Conservation (phyloP, 2,797 vertebrate genomes). For the Premnoplex brunnescens region DNA sequence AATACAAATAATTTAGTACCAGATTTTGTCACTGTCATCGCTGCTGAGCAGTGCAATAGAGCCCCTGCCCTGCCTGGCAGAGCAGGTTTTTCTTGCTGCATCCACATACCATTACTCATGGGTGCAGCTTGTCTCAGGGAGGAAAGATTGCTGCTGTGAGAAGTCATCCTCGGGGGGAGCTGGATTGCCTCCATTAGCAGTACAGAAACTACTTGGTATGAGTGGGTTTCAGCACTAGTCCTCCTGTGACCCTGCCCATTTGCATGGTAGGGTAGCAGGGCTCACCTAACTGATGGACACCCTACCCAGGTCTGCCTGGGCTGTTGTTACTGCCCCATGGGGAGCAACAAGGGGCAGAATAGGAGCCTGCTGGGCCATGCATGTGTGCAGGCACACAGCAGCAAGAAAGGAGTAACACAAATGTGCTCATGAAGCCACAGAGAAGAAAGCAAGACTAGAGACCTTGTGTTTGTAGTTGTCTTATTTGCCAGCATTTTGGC, state of each 20-base stretch:
- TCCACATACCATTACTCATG: background rate
- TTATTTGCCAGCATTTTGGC: background rate
- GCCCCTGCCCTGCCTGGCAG: background rate
- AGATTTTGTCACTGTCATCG: background rate
- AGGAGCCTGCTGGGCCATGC: background rate
- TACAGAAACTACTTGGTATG: accelerated
- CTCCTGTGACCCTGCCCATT: accelerated
- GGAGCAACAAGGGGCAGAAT: background rate
- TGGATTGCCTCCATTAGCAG: background rate
- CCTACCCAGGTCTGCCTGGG: accelerated
- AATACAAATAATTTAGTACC: background rate
- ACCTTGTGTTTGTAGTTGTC: background rate
- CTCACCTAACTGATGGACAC: accelerated
- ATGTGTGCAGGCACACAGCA: accelerated
- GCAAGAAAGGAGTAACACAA: background rate
- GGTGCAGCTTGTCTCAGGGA: background rate
- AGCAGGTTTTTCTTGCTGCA: background rate
- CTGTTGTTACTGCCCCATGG: accelerated
- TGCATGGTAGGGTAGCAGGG: accelerated
- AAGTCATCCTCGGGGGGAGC: background rate
- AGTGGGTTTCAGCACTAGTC: background rate
- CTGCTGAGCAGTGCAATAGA: background rate
- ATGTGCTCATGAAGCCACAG: background rate
- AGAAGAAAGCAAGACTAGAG: background rate
- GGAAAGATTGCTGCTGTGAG: background rate